Evolutionary conservation across 2,888 invertebrate species (phyloP).

Genomic region (Synergus laeviventris): DNA sequence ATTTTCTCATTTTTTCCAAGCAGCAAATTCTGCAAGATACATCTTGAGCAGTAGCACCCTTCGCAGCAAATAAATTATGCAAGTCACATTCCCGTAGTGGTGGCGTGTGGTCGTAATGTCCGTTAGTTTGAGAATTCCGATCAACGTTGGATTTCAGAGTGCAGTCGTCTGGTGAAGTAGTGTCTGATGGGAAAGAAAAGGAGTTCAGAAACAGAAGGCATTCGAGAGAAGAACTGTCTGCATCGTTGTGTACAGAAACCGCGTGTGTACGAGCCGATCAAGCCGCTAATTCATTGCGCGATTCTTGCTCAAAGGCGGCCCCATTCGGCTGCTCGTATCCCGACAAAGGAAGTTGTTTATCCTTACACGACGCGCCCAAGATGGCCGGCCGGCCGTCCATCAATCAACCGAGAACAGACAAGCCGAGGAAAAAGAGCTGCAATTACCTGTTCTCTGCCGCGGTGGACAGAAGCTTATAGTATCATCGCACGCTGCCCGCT

Average conservation of each 20-base stretch:
- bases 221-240: constrained; percentile 16
- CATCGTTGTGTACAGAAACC: background rate
- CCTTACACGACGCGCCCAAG: constrained; percentile 60
- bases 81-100: constrained; percentile 20
- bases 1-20: too few relatives aligned
- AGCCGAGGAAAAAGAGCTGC: constrained; percentile 56
- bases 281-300: constrained; percentile 60
- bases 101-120: constrained; percentile 18
- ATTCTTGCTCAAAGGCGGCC: constrained; percentile 56
- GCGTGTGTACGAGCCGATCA: constrained; percentile 47
- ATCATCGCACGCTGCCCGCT: constrained; percentile 13
- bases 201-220: constrained; percentile 21
- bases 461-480: constrained; percentile 10
- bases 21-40: background rate
- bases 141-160: constrained; percentile 24
- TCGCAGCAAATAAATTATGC: constrained; percentile 24
- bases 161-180: constrained; percentile 3
- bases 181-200: constrained; percentile 30
- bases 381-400: constrained; percentile 59
- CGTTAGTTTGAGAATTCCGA: constrained; percentile 20
- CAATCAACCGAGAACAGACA: constrained; percentile 59
- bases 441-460: constrained; percentile 55
- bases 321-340: constrained; percentile 51
- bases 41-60: background rate
- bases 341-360: constrained; percentile 64